phyloP scores from a whole-genome alignment of 2,797 vertebrate genomes.

The Falco columbarius region DNA sequence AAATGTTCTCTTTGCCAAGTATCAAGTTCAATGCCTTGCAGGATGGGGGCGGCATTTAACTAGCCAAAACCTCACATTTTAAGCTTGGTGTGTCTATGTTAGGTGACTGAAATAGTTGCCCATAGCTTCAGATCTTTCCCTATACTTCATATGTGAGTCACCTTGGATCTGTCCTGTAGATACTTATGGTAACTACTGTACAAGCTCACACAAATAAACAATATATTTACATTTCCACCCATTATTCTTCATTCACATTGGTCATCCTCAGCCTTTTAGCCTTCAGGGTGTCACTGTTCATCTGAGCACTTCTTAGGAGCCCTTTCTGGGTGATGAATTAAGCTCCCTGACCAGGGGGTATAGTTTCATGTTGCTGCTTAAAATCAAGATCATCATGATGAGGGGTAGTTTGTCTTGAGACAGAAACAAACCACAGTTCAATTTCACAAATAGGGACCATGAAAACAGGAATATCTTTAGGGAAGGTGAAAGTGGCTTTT shows the following conservation, averaged over 20 bases:
- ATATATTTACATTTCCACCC: neutral
- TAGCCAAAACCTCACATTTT: neutral
- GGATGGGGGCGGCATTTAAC: neutral
- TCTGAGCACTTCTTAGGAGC: neutral
- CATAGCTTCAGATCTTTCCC: neutral
- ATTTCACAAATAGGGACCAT: neutral
- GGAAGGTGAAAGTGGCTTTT: neutral
- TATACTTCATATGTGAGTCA: neutral
- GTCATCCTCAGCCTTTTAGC: neutral
- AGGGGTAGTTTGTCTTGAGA: neutral
- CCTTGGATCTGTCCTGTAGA: neutral
- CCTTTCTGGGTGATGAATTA: neutral
- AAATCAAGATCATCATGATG: slow-evolving; percentile 9
- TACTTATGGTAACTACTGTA: neutral
- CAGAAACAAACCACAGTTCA: neutral
- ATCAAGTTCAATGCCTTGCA: neutral
- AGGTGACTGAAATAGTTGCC: neutral
- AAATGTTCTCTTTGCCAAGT: neutral
- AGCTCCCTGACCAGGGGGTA: neutral
- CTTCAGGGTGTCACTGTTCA: neutral
- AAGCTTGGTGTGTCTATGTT: neutral
- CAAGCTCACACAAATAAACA: neutral
- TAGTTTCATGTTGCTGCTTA: neutral
- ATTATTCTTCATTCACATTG: slow-evolving; percentile 2
- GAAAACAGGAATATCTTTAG: neutral